Conservation (phyloP, 2,888 invertebrate species). For the Noctuana brunneofusca region DNA sequence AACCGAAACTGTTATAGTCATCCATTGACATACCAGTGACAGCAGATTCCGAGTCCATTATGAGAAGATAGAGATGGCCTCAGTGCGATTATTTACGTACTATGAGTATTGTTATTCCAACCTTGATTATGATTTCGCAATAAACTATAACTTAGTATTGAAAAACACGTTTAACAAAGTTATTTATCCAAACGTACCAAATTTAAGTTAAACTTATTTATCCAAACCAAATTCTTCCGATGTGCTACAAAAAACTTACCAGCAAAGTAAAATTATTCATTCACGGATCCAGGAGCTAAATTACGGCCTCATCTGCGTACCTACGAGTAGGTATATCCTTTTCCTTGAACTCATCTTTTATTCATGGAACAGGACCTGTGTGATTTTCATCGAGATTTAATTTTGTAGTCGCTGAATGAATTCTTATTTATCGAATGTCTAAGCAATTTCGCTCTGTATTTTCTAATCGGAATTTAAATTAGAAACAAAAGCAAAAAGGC, state of each 20-base stretch:
- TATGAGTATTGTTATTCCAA: background rate
- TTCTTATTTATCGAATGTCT: constrained; percentile 37
- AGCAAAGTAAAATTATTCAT: constrained; percentile 63
- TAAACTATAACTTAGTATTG: background rate
- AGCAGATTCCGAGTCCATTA: too few species aligned
- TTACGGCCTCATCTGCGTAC: constrained; percentile 63
- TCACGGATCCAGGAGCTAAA: constrained; percentile 60
- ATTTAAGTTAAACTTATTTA: too few species aligned
- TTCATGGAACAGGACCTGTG: constrained; percentile 55
- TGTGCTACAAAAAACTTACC: background rate
- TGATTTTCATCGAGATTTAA: constrained; percentile 62
- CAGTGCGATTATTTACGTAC: background rate
- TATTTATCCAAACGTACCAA: background rate
- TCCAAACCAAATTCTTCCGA: background rate
- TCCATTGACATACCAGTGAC: too few species aligned
- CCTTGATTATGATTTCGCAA: background rate
- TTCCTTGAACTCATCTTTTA: constrained; percentile 68
- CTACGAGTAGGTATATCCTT: constrained; percentile 55
- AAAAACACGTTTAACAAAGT: too few species aligned
- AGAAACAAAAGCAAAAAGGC: background rate
- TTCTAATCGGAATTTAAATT: constrained; percentile 13
- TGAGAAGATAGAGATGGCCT: too few species aligned
- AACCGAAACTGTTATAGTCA: too few species aligned
- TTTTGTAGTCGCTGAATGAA: constrained; percentile 44
- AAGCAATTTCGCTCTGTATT: constrained; percentile 19